These are phyloP conservation scores for Brachionus angularis DNA, from an alignment of 1,140 invertebrate genomes.

Conservation along the genomic window DNA sequence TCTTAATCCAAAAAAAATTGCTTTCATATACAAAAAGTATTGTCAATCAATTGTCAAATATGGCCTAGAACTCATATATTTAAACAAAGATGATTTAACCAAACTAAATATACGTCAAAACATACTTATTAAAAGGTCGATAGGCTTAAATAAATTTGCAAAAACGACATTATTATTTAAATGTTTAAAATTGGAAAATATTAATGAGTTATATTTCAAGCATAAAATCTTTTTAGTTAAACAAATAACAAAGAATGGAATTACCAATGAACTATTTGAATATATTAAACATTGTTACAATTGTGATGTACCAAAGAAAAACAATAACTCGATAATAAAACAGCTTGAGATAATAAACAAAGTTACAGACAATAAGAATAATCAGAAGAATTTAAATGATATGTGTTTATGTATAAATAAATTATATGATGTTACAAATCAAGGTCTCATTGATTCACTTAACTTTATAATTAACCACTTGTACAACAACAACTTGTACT, in stretches of 20 bases:
- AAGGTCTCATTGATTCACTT: too few relatives aligned
- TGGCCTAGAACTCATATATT: not conserved
- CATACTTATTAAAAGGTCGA: not conserved
- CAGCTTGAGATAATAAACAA: too few relatives aligned
- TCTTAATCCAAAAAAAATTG: not conserved
- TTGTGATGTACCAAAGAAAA: too few relatives aligned
- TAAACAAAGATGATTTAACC: not conserved
- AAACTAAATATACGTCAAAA: not conserved
- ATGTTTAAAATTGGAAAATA: not conserved
- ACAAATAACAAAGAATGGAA: not conserved
- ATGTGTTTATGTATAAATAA: too few relatives aligned
- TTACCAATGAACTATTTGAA: too few relatives aligned
- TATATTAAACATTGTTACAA: not conserved
- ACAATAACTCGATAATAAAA: too few relatives aligned
- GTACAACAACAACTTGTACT: too few relatives aligned
- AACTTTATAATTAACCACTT: too few relatives aligned
- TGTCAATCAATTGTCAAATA: not conserved
- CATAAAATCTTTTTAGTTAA: not conserved
- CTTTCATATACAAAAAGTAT: not conserved
- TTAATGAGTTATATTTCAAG: not conserved
- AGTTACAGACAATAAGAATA: too few relatives aligned
- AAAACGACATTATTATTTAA: not conserved
- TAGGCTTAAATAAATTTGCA: too few relatives aligned
- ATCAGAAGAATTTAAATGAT: too few relatives aligned
- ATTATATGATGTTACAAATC: too few relatives aligned